phyloP scores from a whole-genome alignment of 2,888 invertebrate genomes.

The Steinernema carpocapsae region DNA sequence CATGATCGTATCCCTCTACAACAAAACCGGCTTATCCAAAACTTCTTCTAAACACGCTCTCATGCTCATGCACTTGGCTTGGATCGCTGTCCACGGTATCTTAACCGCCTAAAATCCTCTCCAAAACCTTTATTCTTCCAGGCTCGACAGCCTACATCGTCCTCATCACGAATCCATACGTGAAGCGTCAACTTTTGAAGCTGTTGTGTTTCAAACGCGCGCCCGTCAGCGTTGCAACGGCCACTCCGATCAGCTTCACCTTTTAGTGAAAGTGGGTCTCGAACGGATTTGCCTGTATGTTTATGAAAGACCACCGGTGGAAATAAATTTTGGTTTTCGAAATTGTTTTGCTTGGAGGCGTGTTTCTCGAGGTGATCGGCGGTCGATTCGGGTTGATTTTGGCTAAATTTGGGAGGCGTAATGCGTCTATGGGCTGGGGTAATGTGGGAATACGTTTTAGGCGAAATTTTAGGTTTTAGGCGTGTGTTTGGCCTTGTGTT shows the following conservation, averaged over 20 bases:
- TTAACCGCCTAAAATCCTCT: not conserved
- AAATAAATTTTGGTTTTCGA: conserved; percentile 32
- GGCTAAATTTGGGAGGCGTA: no score
- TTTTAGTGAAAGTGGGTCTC: not conserved
- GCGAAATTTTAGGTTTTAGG: no score
- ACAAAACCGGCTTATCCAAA: not conserved
- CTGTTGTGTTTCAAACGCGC: not conserved
- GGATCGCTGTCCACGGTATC: conserved; percentile 18
- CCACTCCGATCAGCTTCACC: not conserved
- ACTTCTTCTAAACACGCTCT: not conserved
- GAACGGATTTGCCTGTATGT: conserved; percentile 1
- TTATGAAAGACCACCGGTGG: not conserved
- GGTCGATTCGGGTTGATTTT: not conserved
- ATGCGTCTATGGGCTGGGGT: not conserved
- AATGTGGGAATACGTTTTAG: not conserved
- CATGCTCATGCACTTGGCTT: not conserved
- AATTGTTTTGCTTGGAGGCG: not conserved
- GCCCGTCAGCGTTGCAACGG: not conserved
- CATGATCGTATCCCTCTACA: conserved; percentile 1
- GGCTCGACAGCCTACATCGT: conserved; percentile 24
- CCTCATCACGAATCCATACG: conserved; percentile 22
- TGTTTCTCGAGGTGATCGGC: no score
- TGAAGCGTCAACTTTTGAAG: conserved; percentile 11
- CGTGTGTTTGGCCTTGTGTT: no score
- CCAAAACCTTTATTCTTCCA: no score